These are phyloP conservation scores for Prochilodus magdalenae DNA, from an alignment of 2,113 vertebrate species.

Conservation along the genomic window DNA sequence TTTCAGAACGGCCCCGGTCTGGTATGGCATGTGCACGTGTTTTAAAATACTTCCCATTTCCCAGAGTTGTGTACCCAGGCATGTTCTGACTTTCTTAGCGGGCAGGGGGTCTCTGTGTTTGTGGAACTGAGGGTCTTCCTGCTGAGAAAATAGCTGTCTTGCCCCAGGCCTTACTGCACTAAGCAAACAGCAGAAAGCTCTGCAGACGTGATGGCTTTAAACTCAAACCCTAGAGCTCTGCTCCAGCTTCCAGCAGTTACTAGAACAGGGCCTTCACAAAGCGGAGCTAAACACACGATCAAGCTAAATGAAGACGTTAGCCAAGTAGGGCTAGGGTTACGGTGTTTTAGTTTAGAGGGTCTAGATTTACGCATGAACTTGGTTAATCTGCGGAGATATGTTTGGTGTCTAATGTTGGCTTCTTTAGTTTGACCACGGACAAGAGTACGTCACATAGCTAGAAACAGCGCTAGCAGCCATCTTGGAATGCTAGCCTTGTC, in stretches of 20 bases:
- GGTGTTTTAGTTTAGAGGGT: background rate
- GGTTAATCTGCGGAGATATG: background rate
- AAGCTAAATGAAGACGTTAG: conserved; percentile 37
- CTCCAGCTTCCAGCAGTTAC: background rate
- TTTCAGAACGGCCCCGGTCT: background rate
- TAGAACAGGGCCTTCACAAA: conserved; percentile 10
- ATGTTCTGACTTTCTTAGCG: conserved; percentile 9
- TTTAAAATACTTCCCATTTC: background rate
- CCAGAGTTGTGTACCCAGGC: background rate
- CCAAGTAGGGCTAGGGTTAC: background rate
- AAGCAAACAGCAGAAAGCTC: conserved; percentile 28
- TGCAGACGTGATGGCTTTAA: conserved; percentile 27
- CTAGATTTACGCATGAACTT: background rate
- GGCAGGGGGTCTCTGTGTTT: conserved; percentile 42
- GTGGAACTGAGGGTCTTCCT: conserved; percentile 32
- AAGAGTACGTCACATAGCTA: background rate
- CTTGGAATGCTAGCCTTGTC: no score
- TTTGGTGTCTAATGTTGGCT: background rate
- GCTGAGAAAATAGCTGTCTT: conserved; percentile 41
- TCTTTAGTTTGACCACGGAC: background rate
- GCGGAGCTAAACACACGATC: conserved; percentile 34
- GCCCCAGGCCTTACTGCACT: conserved; percentile 28
- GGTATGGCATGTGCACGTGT: background rate
- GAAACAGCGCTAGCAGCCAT: background rate
- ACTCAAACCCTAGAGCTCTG: conserved; percentile 24